Percentiles rank a stretch among this genome's conserved stretches.
Evolutionary conservation across 2,797 vertebrate species (phyloP).

Genomic region (Catamblyrhynchus diadema): DNA sequence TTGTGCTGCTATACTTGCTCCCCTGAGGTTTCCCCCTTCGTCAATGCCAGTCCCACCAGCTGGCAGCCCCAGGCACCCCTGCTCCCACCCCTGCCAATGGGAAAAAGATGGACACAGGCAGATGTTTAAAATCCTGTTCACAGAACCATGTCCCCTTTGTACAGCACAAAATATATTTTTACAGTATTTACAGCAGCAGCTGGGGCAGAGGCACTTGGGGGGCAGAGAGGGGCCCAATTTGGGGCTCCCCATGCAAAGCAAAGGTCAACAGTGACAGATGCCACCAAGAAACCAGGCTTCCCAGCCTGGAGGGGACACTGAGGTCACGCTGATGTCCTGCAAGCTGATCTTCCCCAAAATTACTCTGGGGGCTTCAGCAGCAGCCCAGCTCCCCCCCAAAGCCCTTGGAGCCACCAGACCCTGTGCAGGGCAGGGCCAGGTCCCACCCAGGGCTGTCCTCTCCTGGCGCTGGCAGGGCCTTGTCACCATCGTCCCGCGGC

Average conservation of each 20-base stretch:
- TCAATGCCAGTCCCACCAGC: not conserved
- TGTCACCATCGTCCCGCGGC: rapidly evolving
- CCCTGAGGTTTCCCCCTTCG: not conserved
- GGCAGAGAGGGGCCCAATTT: not conserved
- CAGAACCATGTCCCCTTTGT: not conserved
- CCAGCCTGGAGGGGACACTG: not conserved
- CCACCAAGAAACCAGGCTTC: not conserved
- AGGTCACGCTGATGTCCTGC: rapidly evolving
- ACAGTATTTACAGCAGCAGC: constrained; percentile 36
- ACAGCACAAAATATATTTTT: not conserved
- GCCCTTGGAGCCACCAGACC: not conserved
- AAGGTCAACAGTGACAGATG: not conserved
- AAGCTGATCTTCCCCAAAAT: not conserved
- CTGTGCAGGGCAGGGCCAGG: rapidly evolving
- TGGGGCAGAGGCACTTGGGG: not conserved
- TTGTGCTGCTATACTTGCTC: not conserved
- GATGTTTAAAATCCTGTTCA: not conserved
- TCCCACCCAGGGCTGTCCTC: not conserved
- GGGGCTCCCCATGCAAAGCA: not conserved
- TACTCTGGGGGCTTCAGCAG: not conserved
- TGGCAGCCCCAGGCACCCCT: not conserved
- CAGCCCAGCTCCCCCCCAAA: rapidly evolving
- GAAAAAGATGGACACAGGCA: not conserved
- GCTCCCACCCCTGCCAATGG: not conserved
- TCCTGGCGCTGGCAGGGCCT: not conserved